Percentiles rank a stretch among this genome's conserved stretches.
Conservation (phyloP, 2,113 vertebrate species). For the Charadrius vociferus region DNA sequence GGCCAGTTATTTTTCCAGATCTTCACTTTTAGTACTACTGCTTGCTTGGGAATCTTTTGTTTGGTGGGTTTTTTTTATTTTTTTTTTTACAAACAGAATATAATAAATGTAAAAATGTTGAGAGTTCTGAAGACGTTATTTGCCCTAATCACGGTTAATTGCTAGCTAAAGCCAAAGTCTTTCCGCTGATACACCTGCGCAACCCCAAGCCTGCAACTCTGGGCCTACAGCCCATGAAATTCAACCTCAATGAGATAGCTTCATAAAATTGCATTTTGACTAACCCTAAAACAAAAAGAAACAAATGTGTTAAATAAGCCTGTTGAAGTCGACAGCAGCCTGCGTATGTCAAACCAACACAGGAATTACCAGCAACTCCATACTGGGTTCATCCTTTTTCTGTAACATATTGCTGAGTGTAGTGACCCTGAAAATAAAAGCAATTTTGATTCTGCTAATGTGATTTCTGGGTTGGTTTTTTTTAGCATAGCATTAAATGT, state of each 20-base stretch:
- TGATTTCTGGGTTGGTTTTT: not conserved
- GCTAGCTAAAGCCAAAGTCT: not conserved
- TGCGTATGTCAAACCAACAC: not conserved
- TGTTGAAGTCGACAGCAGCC: slow-evolving; percentile 27
- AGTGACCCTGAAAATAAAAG: slow-evolving; percentile 25
- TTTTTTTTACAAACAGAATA: not conserved
- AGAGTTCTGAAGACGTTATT: not conserved
- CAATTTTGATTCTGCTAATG: slow-evolving; percentile 22
- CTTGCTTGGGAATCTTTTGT: slow-evolving; percentile 7
- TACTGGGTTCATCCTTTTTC: slow-evolving; percentile 11
- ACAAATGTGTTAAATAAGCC: slow-evolving; percentile 35
- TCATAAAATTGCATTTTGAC: not conserved
- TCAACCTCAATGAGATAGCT: not conserved
- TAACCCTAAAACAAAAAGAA: slow-evolving; percentile 40
- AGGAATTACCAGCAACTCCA: slow-evolving; percentile 36
- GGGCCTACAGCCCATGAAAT: not conserved
- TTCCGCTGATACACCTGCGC: not conserved
- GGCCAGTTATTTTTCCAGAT: slow-evolving; percentile 30
- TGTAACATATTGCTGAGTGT: not conserved
- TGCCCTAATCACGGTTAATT: not conserved
- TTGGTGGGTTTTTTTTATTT: too few relatives aligned
- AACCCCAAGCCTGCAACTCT: not conserved
- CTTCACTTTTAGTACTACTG: not conserved
- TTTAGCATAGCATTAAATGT: not conserved
- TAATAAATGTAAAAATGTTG: slow-evolving; percentile 23